These are phyloP conservation scores for Misgurnus mizolepis DNA, from an alignment of 2,113 vertebrate genomes.

Conservation along the genomic window DNA sequence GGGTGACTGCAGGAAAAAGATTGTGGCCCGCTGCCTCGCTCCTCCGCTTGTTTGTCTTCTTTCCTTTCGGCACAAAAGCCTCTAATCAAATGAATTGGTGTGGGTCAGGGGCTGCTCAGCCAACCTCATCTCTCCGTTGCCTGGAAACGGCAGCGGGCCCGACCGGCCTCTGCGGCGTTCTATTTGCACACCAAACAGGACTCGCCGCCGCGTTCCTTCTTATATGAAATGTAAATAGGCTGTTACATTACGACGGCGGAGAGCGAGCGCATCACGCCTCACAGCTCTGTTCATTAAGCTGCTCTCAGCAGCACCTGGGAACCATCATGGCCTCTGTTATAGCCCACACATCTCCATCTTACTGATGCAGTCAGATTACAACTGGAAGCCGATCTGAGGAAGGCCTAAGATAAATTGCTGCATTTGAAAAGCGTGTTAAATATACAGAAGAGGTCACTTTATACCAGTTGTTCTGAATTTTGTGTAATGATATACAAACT, in stretches of 20 bases:
- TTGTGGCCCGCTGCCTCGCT: background rate
- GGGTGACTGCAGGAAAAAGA: conserved; percentile 7
- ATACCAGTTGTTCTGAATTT: no score
- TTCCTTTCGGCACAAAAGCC: conserved; percentile 71
- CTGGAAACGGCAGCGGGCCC: conserved; percentile 75
- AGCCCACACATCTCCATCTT: background rate
- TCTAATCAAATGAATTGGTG: conserved; percentile 82
- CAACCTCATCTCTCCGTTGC: conserved; percentile 75
- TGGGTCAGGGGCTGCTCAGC: conserved; percentile 74
- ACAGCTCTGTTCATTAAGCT: conserved; percentile 23
- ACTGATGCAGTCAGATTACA: background rate
- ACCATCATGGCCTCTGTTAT: background rate
- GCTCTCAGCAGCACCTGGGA: conserved; percentile 26
- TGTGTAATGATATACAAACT: no score
- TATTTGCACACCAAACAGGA: conserved; percentile 79
- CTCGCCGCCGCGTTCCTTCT: conserved; percentile 56
- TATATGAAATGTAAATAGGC: conserved; percentile 65
- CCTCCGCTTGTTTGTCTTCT: conserved; percentile 68
- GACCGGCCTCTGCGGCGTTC: conserved; percentile 56
- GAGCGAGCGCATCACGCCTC: background rate
- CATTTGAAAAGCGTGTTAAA: no score
- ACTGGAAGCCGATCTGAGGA: no score
- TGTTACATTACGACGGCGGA: conserved; percentile 32
- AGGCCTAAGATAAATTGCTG: no score
- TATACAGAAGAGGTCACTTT: no score